Evolutionary conservation across 2,797 vertebrate species (phyloP).

Genomic region (Ctenochaetus hawaiiensis): DNA sequence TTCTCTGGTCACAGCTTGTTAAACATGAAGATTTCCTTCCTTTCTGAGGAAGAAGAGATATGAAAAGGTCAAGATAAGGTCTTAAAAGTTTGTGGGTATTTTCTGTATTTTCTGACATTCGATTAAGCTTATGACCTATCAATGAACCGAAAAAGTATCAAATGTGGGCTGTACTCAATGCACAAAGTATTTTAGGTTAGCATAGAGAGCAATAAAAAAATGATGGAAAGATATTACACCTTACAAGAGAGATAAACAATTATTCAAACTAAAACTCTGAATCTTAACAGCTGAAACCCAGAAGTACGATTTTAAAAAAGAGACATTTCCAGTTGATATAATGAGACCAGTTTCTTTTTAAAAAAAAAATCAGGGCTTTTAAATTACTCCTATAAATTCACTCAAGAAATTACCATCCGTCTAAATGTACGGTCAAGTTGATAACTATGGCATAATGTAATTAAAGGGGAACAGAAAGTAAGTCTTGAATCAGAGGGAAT

Average conservation of each 20-base stretch:
- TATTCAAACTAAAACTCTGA: not conserved
- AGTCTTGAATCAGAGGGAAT: slow-evolving; percentile 35
- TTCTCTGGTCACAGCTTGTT: not conserved
- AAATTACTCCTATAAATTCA: slow-evolving; percentile 19
- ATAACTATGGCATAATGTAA: slow-evolving; percentile 11
- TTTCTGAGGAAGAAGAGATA: not conserved
- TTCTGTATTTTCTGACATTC: not conserved
- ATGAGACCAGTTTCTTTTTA: not conserved
- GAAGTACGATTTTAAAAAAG: not conserved
- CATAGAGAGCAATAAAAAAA: slow-evolving; percentile 5
- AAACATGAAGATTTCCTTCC: not conserved
- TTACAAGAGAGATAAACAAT: not conserved
- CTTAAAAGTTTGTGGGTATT: not conserved
- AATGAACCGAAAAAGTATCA: not conserved
- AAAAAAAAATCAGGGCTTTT: slow-evolving; percentile 8
- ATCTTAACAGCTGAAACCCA: slow-evolving; percentile 1
- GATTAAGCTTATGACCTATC: not conserved
- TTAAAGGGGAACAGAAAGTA: slow-evolving; percentile 24
- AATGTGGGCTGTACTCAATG: not conserved
- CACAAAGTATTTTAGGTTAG: not conserved
- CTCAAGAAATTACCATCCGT: slow-evolving; percentile 16
- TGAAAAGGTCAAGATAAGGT: not conserved
- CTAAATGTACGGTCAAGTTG: slow-evolving; percentile 8
- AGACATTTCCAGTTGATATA: not conserved
- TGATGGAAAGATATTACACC: not conserved